Conservation (phyloP, 2,888 invertebrate genomes). For the Iphiclides podalirius region DNA sequence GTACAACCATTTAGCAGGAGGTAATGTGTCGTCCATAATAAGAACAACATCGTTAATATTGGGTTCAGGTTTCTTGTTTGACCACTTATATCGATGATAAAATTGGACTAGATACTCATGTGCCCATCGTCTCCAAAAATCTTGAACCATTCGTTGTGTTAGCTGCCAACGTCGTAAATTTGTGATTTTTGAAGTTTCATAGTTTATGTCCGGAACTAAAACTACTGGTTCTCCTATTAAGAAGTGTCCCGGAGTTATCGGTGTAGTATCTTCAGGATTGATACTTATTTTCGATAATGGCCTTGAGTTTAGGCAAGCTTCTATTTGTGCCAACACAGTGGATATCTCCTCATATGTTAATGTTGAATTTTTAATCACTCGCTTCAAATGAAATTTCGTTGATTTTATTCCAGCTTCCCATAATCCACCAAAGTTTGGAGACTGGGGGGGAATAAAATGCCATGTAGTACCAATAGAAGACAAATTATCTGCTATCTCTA, state of each 20-base stretch:
- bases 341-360: not conserved
- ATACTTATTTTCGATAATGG: not conserved
- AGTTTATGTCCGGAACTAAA: constrained; percentile 21
- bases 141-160: constrained; percentile 27
- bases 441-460: constrained; percentile 18
- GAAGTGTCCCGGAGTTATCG: constrained; percentile 31
- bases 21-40: constrained; percentile 29
- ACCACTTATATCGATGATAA: constrained; percentile 28
- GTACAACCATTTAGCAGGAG: constrained; percentile 28
- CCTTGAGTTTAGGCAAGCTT: not conserved
- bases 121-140: constrained; percentile 31
- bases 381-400: not conserved
- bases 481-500: too few relatives aligned
- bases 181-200: constrained; percentile 21
- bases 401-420: too few relatives aligned
- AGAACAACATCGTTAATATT: constrained; percentile 28
- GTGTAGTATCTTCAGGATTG: constrained; percentile 21
- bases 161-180: constrained; percentile 28
- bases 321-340: not conserved
- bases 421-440: constrained; percentile 27
- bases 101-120: constrained; percentile 28
- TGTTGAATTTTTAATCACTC: not conserved
- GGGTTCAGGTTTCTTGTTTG: constrained; percentile 23
- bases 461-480: too few relatives aligned
- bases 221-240: constrained; percentile 30